phyloP scores from a whole-genome alignment of 2,888 invertebrate genomes.

The Alloplasta piceator region DNA sequence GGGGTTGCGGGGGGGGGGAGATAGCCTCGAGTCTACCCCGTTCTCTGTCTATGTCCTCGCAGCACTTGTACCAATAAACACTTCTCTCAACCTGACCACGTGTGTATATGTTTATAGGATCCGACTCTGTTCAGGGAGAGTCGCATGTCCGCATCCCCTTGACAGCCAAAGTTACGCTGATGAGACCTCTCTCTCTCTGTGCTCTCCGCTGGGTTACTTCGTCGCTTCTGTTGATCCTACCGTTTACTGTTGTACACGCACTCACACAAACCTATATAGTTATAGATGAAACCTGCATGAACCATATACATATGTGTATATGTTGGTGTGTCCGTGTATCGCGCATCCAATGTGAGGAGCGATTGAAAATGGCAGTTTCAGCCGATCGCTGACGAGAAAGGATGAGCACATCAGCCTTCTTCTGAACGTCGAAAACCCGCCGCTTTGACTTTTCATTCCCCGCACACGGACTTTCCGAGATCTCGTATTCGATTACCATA shows the following conservation, averaged over 20 bases:
- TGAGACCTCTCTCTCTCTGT: conserved; percentile 66
- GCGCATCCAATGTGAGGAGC: conserved; percentile 14
- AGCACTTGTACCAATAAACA: conserved; percentile 62
- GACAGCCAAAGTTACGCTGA: conserved; percentile 78
- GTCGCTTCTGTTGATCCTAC: conserved; percentile 37
- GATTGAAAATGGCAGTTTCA: conserved; percentile 44
- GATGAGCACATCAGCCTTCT: conserved; percentile 15
- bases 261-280: neutral
- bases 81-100: conserved; percentile 52
- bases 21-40: conserved; percentile 4
- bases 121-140: conserved; percentile 8
- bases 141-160: conserved; percentile 54
- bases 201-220: conserved; percentile 10
- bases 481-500: conserved; percentile 42
- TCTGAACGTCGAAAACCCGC: conserved; percentile 25
- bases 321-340: neutral
- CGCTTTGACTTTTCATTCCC: conserved; percentile 40
- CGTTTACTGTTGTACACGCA: conserved; percentile 15
- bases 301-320: neutral
- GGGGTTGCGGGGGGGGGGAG: conserved; percentile 24
- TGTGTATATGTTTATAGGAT: conserved; percentile 9
- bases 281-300: neutral
- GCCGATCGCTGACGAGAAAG: conserved; percentile 41
- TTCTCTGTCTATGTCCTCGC: conserved; percentile 15
- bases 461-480: neutral